phyloP scores from a whole-genome alignment of 2,113 vertebrate genomes.

The Nycticebus coucang region DNA sequence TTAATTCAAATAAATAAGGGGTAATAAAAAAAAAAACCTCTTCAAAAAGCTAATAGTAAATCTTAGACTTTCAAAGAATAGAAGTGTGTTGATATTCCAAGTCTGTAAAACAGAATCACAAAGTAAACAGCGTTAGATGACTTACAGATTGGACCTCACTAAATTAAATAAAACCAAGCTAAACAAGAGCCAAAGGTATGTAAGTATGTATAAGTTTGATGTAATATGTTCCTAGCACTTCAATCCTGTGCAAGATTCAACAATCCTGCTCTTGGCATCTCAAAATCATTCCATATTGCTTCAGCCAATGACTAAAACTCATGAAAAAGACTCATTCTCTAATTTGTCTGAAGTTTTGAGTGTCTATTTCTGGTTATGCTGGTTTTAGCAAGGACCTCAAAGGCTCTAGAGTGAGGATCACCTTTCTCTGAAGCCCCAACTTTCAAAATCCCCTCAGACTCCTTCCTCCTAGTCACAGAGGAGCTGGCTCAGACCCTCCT shows the following conservation, averaged over 20 bases:
- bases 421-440: fast-evolving
- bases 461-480: background rate
- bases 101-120: background rate
- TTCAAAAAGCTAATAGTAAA: background rate
- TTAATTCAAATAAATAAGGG: too few species aligned
- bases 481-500: background rate
- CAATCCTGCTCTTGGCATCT: background rate
- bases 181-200: background rate
- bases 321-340: background rate
- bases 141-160: too few species aligned
- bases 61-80: background rate
- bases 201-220: too few species aligned
- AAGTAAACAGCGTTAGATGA: background rate
- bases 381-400: background rate
- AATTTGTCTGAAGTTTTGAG: background rate
- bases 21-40: background rate
- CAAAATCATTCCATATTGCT: background rate
- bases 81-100: background rate
- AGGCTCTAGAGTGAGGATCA: fast-evolving
- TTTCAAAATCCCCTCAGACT: background rate
- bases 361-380: background rate
- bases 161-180: background rate
- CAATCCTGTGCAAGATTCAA: background rate
- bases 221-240: background rate
- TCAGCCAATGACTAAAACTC: background rate